These are phyloP conservation scores for Cephus pulcher DNA, from an alignment of 2,888 invertebrate genomes.

Conservation along the genomic window DNA sequence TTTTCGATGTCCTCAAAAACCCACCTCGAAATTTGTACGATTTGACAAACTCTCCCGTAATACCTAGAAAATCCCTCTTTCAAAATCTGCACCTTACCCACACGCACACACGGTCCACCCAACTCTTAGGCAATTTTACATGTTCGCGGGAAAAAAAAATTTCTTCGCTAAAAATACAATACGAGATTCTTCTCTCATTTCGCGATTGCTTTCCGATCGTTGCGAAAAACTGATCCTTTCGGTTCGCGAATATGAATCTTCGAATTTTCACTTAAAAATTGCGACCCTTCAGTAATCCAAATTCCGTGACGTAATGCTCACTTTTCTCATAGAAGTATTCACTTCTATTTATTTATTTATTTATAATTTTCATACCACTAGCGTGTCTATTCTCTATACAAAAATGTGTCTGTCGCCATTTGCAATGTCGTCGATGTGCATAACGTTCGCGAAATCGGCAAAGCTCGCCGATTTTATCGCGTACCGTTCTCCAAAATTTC, in stretches of 20 bases:
- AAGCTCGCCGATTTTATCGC: slow-evolving; percentile 35
- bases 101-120: not conserved
- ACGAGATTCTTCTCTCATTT: not conserved
- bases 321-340: not conserved
- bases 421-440: not conserved
- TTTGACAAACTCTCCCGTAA: slow-evolving; percentile 13
- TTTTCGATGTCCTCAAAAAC: slow-evolving; percentile 42
- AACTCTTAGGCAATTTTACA: not conserved
- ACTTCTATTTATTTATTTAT: not conserved
- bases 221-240: not conserved
- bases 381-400: not conserved
- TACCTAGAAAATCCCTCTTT: slow-evolving; percentile 17
- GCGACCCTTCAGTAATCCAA: not conserved
- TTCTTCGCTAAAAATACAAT: not conserved
- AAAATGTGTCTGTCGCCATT: not conserved
- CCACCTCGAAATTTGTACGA: not conserved
- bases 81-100: not conserved
- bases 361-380: not conserved
- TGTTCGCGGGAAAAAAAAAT: not conserved
- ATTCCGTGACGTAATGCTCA: not conserved
- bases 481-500: slow-evolving; percentile 34
- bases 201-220: not conserved
- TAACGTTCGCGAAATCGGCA: not conserved
- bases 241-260: not conserved
- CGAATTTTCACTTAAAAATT: not conserved